Percentiles rank a stretch among this genome's conserved stretches.
Evolutionary conservation across 1,140 invertebrate genomes (phyloP).

Genomic region (Chrysopa pallens): DNA sequence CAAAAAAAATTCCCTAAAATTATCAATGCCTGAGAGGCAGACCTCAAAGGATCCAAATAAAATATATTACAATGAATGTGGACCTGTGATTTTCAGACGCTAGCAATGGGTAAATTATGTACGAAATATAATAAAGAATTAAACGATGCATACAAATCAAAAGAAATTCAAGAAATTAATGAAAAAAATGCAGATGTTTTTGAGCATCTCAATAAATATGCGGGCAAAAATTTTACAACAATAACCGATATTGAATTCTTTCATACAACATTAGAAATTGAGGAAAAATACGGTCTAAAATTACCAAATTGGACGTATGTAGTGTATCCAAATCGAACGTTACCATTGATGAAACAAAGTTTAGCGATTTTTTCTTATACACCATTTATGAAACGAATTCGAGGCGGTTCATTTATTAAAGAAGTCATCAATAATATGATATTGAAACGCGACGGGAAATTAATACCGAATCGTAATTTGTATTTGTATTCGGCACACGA

Average conservation of each 20-base stretch:
- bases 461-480: conserved; percentile 25
- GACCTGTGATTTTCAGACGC: conserved; percentile 25
- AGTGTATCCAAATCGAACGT: conserved; percentile 49
- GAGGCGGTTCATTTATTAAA: conserved; percentile 34
- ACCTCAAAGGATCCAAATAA: no score
- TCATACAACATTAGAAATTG: conserved; percentile 53
- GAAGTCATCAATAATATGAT: conserved; percentile 24
- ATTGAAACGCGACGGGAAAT: conserved; percentile 11
- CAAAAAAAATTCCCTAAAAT: no score
- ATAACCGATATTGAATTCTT: conserved; percentile 50
- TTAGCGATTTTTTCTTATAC: conserved; percentile 53
- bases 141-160: conserved; percentile 29
- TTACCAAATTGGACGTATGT: conserved; percentile 53
- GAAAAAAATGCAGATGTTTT: conserved; percentile 39
- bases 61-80: no score
- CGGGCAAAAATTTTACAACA: conserved; percentile 42
- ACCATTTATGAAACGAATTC: conserved; percentile 47
- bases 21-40: no score
- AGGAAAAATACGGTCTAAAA: conserved; percentile 41
- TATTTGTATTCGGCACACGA: conserved; percentile 55
- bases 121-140: conserved; percentile 36
- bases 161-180: conserved; percentile 31
- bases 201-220: conserved; percentile 38
- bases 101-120: conserved; percentile 43
- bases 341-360: conserved; percentile 40